A percentile compares a stretch with the other conserved stretches of the same genome.
Evolutionary conservation across 2,797 vertebrate species (phyloP).

Genomic region (Acanthiza pusilla): DNA sequence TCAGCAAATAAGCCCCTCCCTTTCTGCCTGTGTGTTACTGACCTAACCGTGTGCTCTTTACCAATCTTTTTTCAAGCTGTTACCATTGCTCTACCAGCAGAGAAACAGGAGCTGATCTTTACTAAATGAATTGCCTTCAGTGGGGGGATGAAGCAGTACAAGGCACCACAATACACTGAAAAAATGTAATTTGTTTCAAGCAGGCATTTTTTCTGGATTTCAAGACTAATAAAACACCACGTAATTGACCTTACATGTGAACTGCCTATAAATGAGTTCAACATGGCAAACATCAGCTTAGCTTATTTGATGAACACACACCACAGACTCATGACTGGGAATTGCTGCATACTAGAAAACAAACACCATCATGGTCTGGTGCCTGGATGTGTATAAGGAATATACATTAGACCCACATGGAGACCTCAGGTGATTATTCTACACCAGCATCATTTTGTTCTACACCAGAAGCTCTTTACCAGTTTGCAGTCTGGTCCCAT

Average conservation of each 20-base stretch:
- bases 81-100: neutral
- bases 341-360: neutral
- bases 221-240: neutral
- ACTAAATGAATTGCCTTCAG: neutral
- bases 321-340: neutral
- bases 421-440: neutral
- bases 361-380: fast-evolving
- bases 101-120: neutral
- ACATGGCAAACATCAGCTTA: neutral
- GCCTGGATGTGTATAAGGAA: neutral
- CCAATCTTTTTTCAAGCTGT: neutral
- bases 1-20: neutral
- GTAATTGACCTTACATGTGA: neutral
- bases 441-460: neutral
- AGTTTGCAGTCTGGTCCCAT: neutral
- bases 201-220: neutral
- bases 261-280: neutral
- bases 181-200: neutral
- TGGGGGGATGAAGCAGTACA: neutral
- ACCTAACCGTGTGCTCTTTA: neutral
- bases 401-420: neutral
- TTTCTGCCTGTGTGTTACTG: neutral
- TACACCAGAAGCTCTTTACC: neutral
- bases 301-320: neutral
- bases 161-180: neutral